phyloP scores from a whole-genome alignment of 2,888 invertebrate genomes.

The Leptinotarsa juncta region DNA sequence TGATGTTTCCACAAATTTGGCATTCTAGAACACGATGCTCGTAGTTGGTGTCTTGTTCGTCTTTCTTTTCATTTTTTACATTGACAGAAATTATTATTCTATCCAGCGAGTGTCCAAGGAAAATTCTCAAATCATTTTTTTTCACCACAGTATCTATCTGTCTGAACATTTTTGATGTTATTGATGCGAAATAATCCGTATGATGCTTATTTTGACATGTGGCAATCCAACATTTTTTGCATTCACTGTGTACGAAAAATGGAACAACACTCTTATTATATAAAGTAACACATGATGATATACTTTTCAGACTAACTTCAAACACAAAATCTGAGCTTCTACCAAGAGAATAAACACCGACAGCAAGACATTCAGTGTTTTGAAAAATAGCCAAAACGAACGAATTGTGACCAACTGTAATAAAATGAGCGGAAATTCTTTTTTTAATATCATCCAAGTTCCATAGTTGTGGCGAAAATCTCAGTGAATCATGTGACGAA shows the following conservation, averaged over 20 bases:
- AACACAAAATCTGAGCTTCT: conserved; percentile 1
- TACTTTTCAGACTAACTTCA: background rate
- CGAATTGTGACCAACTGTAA: background rate
- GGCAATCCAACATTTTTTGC: conserved; percentile 12
- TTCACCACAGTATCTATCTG: background rate
- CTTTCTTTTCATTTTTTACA: background rate
- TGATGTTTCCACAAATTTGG: background rate
- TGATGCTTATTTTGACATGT: background rate
- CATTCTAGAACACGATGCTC: conserved; percentile 2
- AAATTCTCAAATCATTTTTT: conserved; percentile 6
- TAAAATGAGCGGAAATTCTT: background rate
- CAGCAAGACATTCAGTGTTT: conserved; percentile 6
- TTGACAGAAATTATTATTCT: conserved; percentile 3
- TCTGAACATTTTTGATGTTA: background rate
- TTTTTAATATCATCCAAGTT: conserved; percentile 13
- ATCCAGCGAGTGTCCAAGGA: conserved; percentile 3
- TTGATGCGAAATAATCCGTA: background rate
- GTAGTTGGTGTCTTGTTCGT: background rate
- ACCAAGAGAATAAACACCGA: conserved; percentile 8
- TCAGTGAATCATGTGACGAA: background rate
- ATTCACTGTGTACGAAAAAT: background rate
- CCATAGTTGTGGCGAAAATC: conserved; percentile 6
- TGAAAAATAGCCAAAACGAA: conserved; percentile 3
- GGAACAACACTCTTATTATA: background rate
- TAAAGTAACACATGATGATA: background rate